phyloP scores from a whole-genome alignment of 2,888 invertebrate species.

The Drosophila recens region DNA sequence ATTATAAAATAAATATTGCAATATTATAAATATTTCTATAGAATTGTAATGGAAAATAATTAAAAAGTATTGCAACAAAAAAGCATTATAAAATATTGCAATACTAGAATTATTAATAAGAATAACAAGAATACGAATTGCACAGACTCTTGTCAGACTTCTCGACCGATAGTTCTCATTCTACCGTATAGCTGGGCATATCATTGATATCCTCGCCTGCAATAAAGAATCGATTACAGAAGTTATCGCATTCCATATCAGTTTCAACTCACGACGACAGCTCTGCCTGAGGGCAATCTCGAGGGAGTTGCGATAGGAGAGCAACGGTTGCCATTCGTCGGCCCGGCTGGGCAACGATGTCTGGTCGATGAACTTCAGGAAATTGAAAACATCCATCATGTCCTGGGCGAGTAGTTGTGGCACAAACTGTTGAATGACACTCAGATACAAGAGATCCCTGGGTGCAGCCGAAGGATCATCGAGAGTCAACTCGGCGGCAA shows the following conservation, averaged over 20 bases:
- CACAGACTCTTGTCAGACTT: not conserved
- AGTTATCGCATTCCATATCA: not conserved
- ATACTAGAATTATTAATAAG: not conserved
- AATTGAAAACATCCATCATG: slow-evolving; percentile 15
- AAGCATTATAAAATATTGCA: not conserved
- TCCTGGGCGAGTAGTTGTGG: slow-evolving; percentile 62
- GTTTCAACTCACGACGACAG: slow-evolving; percentile 32
- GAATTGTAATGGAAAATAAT: not conserved
- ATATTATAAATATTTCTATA: too few relatives aligned
- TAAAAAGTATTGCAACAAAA: not conserved
- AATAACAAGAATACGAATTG: not conserved
- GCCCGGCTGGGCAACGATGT: slow-evolving; percentile 5
- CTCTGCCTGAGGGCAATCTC: slow-evolving; percentile 15
- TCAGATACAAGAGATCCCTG: slow-evolving; percentile 40
- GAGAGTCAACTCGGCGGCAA: slow-evolving; percentile 14
- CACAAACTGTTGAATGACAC: slow-evolving; percentile 48
- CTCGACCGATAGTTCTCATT: not conserved
- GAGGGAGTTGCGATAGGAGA: slow-evolving; percentile 40
- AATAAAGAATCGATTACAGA: slow-evolving; percentile 4
- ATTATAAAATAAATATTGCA: not conserved
- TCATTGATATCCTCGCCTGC: slow-evolving; percentile 22
- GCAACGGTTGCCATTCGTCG: slow-evolving; percentile 37
- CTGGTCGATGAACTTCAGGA: slow-evolving; percentile 29
- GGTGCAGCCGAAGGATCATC: slow-evolving; percentile 13
- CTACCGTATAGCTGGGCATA: not conserved